phyloP scores from a whole-genome alignment of 37 sponge, comb jelly and placozoan species.

The Crambe crambe region DNA sequence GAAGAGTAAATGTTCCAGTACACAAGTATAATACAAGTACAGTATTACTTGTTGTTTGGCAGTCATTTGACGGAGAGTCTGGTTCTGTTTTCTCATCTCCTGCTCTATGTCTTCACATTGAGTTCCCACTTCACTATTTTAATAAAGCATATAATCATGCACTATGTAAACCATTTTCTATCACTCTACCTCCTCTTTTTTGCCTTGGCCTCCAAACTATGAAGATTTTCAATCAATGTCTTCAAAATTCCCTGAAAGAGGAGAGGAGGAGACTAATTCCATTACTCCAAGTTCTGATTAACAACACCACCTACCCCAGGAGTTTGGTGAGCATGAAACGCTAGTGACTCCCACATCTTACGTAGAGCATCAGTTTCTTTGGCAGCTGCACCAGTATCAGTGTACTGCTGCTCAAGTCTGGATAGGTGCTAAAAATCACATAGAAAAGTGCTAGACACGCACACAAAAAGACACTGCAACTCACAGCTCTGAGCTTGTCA shows the following conservation, averaged over 20 bases:
- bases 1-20: neutral
- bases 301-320: neutral
- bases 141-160: neutral
- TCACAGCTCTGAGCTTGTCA: constrained; percentile 28
- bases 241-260: constrained; percentile 3
- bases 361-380: neutral
- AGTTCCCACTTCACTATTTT: neutral
- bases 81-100: constrained; percentile 5
- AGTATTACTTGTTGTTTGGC: constrained; percentile 15
- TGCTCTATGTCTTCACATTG: constrained; percentile 4
- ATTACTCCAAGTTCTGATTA: neutral
- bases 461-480: neutral
- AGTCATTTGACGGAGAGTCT: constrained; percentile 2
- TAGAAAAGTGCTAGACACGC: neutral
- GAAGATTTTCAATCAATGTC: constrained; percentile 7
- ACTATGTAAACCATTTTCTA: neutral
- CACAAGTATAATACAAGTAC: neutral
- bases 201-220: neutral
- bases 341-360: constrained; percentile 34
- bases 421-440: neutral
- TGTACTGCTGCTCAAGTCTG: constrained; percentile 1
- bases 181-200: constrained; percentile 5
- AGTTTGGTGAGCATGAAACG: constrained; percentile 16
- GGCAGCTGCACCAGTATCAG: neutral
- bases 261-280: neutral